Conservation (phyloP, 2,888 invertebrate species). For the Synergus itoensis region DNA sequence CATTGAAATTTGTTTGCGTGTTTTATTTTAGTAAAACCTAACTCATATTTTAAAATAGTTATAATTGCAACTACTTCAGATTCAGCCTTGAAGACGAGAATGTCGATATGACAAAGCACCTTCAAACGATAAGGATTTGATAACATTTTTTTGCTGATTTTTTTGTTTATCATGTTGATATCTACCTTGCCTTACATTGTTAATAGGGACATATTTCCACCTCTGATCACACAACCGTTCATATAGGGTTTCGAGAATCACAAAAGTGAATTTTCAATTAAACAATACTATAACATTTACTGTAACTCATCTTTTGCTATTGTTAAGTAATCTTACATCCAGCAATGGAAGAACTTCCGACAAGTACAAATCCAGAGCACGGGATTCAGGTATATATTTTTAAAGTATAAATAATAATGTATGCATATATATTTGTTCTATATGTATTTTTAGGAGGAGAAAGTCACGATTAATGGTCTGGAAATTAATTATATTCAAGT, state of each 20-base stretch:
- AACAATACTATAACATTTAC: too few relatives aligned
- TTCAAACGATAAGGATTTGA: too few relatives aligned
- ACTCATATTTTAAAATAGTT: too few relatives aligned
- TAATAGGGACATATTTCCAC: too few relatives aligned
- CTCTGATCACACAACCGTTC: too few relatives aligned
- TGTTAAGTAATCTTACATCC: not conserved
- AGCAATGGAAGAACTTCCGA: not conserved
- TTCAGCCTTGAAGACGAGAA: too few relatives aligned
- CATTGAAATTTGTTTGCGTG: not conserved
- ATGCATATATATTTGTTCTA: not conserved
- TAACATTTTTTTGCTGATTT: not conserved
- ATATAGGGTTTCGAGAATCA: too few relatives aligned
- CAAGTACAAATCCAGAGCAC: not conserved
- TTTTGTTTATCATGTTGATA: not conserved
- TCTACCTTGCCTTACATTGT: too few relatives aligned
- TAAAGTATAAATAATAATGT: not conserved
- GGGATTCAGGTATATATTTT: not conserved
- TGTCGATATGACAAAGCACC: too few relatives aligned
- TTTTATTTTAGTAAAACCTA: not conserved
- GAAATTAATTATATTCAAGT: slow-evolving; percentile 82
- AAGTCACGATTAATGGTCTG: slow-evolving; percentile 81
- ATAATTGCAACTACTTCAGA: too few relatives aligned
- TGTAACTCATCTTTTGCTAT: too few relatives aligned
- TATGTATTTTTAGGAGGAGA: slow-evolving; percentile 81
- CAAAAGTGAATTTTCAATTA: too few relatives aligned